Evolutionary conservation across 92 coral and sea anemone species (phyloP), one percentile per base, ranked within the genome.

Genomic region (Zoanthus solanderi): DNA sequence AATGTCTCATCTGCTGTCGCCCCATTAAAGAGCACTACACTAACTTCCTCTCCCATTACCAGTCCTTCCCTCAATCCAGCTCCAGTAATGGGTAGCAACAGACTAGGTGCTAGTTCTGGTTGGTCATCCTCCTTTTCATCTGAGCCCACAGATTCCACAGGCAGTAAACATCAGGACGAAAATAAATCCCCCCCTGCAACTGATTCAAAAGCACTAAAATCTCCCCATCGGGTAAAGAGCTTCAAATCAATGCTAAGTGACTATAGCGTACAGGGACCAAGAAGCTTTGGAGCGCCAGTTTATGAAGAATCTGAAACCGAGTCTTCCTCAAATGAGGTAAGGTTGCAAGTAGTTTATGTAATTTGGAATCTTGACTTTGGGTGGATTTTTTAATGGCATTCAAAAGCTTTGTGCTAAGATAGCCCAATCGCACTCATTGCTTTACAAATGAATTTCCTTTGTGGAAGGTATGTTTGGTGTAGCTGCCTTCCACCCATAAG

Each of bases 51-150:
- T 14, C 29, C 87, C 74, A 10, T 76, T 54, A 69, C 71, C 83
- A 75, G 78, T 17, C 83, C 86, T 10, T 74, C 96, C n/a, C 78
- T 90, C 31, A 95, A 95, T 15, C 98, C 98, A 18, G 87, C 92
- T 14, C 95, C 92, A 10, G 83, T 90, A 87, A 73, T 88, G 86
- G 97, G 98, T 6, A 94, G 99, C 78, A 97, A 97, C 92, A 97
- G 93, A 84, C 94, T 97, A 7, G 98, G 98, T 14, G 87, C 96
- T 87, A 90, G 83, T 47, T 87, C 91, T 11, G 99, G 99, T 42
- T 97, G 99, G 99, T 97, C 99, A 5, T 97, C 99, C 31, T 66
- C 96, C 9, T 97, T 97, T 95, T 94, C 94, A 76, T 83, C 93
- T 50, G 94, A 85, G 88, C 84, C 78, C 17, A 61, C 88, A 13